These are phyloP conservation scores for Diachasmimorpha longicaudata DNA, from an alignment of 1,140 invertebrate species.

Conservation along the genomic window DNA sequence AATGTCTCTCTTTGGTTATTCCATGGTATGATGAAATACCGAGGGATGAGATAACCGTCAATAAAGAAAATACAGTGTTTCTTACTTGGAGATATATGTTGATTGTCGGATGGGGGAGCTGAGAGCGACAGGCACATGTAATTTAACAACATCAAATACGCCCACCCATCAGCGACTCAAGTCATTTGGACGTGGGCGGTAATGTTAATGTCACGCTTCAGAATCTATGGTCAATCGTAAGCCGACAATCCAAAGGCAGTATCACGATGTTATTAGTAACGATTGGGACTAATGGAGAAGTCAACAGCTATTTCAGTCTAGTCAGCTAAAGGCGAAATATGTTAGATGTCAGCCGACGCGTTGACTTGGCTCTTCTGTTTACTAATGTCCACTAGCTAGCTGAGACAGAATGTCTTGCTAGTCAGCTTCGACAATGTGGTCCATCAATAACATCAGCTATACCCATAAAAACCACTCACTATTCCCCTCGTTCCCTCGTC, in stretches of 20 bases:
- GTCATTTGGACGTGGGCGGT: background rate
- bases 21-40: background rate
- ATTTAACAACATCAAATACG: background rate
- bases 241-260: background rate
- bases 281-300: conserved; percentile 14
- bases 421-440: conserved; percentile 60
- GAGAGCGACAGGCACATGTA: background rate
- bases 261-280: background rate
- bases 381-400: background rate
- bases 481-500: conserved; percentile 52
- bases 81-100: background rate
- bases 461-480: conserved; percentile 58
- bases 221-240: conserved; percentile 7
- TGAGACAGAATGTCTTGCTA: conserved; percentile 45
- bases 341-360: background rate
- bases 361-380: too few relatives aligned
- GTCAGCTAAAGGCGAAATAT: background rate
- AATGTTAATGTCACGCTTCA: conserved; percentile 1
- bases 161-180: background rate
- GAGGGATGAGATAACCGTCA: background rate
- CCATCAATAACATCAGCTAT: conserved; percentile 56
- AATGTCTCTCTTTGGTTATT: background rate
- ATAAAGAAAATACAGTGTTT: background rate
- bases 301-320: background rate
- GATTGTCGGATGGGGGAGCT: background rate